These are phyloP conservation scores for Acleris cristana DNA, from an alignment of 2,888 invertebrate genomes.

Conservation along the genomic window DNA sequence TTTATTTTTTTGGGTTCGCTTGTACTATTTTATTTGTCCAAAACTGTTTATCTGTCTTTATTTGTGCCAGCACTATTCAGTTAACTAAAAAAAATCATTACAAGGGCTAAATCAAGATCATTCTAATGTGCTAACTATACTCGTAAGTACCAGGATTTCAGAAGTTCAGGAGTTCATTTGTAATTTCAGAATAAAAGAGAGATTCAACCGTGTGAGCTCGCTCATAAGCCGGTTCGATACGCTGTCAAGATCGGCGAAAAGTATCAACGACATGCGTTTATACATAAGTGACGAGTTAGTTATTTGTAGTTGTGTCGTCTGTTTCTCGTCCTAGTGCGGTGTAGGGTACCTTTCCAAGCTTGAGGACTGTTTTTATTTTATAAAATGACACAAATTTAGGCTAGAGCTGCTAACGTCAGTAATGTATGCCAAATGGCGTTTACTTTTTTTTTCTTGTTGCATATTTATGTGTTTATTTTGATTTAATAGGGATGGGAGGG, in stretches of 20 bases:
- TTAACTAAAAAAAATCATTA: slow-evolving; percentile 4
- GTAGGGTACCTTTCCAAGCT: slow-evolving; percentile 25
- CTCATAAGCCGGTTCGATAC: slow-evolving; percentile 54
- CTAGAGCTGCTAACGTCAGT: background rate
- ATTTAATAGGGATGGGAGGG: no score
- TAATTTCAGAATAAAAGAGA: slow-evolving; percentile 50
- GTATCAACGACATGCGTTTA: slow-evolving; percentile 40
- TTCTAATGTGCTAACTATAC: slow-evolving; percentile 47
- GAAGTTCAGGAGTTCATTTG: slow-evolving; percentile 22
- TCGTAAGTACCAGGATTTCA: slow-evolving; percentile 25
- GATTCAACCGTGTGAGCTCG: slow-evolving; percentile 49
- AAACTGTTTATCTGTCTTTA: background rate
- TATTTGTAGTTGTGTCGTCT: slow-evolving; percentile 42
- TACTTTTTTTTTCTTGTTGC: no score
- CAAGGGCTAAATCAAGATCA: background rate
- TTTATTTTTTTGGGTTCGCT: slow-evolving; percentile 3
- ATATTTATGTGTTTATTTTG: no score
- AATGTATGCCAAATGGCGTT: no score
- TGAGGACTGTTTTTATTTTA: slow-evolving; percentile 6
- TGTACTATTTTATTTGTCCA: background rate
- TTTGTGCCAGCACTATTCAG: slow-evolving; percentile 30
- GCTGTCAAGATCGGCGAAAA: slow-evolving; percentile 40
- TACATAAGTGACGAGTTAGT: slow-evolving; percentile 47
- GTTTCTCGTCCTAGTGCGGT: slow-evolving; percentile 19
- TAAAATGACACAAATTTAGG: background rate